Evolutionary conservation across 2,113 vertebrate genomes (phyloP).

Genomic region (Heliornis fulica): DNA sequence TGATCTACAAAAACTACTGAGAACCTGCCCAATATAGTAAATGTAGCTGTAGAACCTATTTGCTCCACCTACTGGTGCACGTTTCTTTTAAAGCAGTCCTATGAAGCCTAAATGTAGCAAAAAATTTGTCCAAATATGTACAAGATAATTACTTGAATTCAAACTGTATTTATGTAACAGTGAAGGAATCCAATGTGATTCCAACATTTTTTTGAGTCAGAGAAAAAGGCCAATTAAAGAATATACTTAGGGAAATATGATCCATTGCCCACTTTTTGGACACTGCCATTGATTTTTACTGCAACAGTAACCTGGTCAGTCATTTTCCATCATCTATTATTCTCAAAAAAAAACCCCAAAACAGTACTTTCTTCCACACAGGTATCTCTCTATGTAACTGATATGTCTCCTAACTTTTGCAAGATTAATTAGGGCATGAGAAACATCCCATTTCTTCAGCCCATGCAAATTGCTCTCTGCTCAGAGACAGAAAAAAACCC

Average conservation of each 20-base stretch:
- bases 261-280: not conserved
- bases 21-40: not conserved
- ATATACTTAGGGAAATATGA: not conserved
- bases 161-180: not conserved
- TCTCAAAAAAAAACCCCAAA: not conserved
- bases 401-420: not conserved
- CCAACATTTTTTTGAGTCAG: not conserved
- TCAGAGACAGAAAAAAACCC: not conserved
- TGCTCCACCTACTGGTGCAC: constrained; percentile 31
- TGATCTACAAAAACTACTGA: not conserved
- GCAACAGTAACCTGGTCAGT: not conserved
- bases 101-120: not conserved
- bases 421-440: not conserved
- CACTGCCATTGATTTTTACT: not conserved
- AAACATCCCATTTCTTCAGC: not conserved
- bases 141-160: not conserved
- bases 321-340: not conserved
- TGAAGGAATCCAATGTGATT: not conserved
- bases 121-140: not conserved
- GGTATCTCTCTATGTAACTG: not conserved
- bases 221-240: not conserved
- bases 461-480: not conserved
- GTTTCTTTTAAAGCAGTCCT: not conserved
- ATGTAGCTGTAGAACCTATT: not conserved
- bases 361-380: not conserved